Evolutionary conservation across 2,888 invertebrate genomes (phyloP).

Genomic region (Ectobius pallidus): DNA sequence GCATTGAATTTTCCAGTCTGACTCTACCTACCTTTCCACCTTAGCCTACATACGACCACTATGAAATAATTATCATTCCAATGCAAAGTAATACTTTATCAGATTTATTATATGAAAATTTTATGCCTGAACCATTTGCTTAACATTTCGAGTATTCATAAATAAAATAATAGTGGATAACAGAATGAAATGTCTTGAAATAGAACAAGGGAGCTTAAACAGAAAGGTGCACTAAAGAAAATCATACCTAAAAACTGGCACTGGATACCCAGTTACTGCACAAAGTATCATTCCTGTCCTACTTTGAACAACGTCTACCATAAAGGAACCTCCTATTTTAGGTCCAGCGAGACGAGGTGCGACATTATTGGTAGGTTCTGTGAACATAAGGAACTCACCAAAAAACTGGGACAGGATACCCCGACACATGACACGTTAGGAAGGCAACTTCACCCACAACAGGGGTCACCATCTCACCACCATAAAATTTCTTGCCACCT

Average conservation of each 20-base stretch:
- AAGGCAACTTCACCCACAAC: slow-evolving; percentile 51
- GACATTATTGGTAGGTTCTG: slow-evolving; percentile 74
- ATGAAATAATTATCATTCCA: too few species aligned
- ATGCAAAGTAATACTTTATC: too few species aligned
- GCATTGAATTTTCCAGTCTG: too few species aligned
- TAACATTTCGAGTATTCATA: too few species aligned
- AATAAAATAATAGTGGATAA: too few species aligned
- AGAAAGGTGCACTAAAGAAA: too few species aligned
- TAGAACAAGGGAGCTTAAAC: too few species aligned
- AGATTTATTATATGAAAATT: too few species aligned
- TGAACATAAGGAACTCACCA: slow-evolving; percentile 50
- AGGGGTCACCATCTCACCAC: slow-evolving; percentile 46
- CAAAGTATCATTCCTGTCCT: slow-evolving; percentile 58
- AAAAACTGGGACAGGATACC: slow-evolving; percentile 55
- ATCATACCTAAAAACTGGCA: slow-evolving; percentile 59
- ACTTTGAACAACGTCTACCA: slow-evolving; percentile 13
- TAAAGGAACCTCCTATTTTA: slow-evolving; percentile 55
- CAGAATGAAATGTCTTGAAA: too few species aligned
- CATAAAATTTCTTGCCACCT: slow-evolving; percentile 57
- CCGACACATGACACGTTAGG: slow-evolving; percentile 58
- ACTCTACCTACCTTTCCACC: too few species aligned
- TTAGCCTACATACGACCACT: too few species aligned
- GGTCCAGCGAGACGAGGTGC: slow-evolving; percentile 61
- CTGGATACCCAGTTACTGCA: slow-evolving; percentile 55
- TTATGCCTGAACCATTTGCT: too few species aligned